Percentiles rank a stretch among this genome's conserved stretches.
These are phyloP conservation scores for Nothura maculosa DNA, from an alignment of 2,797 vertebrate genomes.

Conservation along the genomic window DNA sequence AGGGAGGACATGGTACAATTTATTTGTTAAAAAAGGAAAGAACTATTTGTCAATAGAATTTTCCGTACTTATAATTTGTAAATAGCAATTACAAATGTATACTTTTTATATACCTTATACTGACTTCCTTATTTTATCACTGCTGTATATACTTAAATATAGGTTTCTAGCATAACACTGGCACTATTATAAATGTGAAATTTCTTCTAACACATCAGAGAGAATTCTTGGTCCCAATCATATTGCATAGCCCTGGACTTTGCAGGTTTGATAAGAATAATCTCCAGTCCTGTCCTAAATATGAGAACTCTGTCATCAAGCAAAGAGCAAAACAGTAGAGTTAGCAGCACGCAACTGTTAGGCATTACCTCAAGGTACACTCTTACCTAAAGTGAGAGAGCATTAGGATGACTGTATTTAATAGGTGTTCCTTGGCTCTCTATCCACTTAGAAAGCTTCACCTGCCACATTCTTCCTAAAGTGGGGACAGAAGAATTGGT, in stretches of 20 bases:
- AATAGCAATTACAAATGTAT: background rate
- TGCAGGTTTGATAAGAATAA: conserved; percentile 4
- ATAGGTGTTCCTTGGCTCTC: background rate
- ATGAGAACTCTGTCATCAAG: conserved; percentile 20
- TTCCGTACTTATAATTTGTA: background rate
- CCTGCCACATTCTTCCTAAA: background rate
- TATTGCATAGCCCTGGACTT: background rate
- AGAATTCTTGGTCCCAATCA: background rate
- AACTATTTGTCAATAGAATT: background rate
- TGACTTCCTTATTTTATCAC: background rate
- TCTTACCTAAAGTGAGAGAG: background rate
- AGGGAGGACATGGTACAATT: background rate
- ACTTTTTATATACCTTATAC: background rate
- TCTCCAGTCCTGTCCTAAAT: conserved; percentile 4
- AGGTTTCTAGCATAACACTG: background rate
- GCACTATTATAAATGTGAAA: background rate
- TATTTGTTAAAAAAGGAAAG: background rate
- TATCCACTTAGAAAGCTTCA: background rate
- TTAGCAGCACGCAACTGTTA: background rate
- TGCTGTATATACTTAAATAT: background rate
- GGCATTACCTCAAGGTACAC: background rate
- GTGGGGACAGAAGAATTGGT: background rate
- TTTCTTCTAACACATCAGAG: background rate
- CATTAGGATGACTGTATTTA: background rate
- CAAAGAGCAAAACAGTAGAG: background rate